Percentiles rank a stretch among this genome's conserved stretches.
These are phyloP conservation scores for Euura lappo DNA, from an alignment of 1,140 invertebrate species.

Conservation along the genomic window DNA sequence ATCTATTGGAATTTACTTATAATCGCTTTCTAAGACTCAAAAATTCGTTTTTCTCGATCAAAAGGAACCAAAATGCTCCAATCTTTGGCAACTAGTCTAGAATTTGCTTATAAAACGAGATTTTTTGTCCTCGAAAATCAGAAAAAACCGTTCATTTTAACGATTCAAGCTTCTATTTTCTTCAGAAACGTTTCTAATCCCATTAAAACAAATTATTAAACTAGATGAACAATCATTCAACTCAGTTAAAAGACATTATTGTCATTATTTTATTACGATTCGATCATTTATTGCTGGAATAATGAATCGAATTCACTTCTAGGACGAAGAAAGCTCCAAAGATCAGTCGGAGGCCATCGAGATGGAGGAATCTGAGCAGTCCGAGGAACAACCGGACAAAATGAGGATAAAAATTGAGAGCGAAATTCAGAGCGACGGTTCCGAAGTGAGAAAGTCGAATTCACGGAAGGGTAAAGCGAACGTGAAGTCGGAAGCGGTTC, in stretches of 20 bases:
- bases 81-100: neutral
- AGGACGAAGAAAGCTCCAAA: neutral
- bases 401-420: neutral
- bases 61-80: neutral
- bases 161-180: too few species aligned
- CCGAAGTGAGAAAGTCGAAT: neutral
- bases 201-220: too few species aligned
- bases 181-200: too few species aligned
- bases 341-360: neutral
- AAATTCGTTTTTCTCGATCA: neutral
- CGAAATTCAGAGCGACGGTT: neutral
- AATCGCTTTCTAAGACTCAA: neutral
- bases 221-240: too few species aligned
- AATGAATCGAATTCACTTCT: slow-evolving; percentile 21
- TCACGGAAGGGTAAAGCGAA: neutral
- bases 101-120: too few species aligned
- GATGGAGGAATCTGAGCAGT: neutral
- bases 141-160: too few species aligned
- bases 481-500: neutral
- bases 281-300: neutral
- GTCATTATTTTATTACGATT: too few species aligned
- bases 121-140: too few species aligned
- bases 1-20: too few species aligned
- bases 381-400: neutral
- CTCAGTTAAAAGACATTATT: too few species aligned